Evolutionary conservation across 2,113 vertebrate species (phyloP).

Genomic region (Ivindomyrus marchei): DNA sequence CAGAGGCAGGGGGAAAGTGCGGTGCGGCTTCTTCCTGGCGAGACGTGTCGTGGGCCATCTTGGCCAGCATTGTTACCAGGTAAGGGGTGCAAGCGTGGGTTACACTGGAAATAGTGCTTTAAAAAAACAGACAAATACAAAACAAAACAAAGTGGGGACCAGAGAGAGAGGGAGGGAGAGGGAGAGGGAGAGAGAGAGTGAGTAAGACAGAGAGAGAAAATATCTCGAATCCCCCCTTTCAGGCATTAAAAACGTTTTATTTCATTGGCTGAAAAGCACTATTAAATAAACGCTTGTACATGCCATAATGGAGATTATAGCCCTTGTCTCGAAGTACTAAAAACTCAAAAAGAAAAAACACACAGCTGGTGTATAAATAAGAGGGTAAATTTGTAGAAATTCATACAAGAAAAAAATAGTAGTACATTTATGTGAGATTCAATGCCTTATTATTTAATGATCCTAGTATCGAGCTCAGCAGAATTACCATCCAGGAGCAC

Average conservation of each 20-base stretch:
- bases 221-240: neutral
- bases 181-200: conserved; percentile 21
- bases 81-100: neutral
- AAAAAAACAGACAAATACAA: neutral
- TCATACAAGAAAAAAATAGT: conserved; percentile 40
- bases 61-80: neutral
- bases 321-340: conserved; percentile 15
- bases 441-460: neutral
- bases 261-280: conserved; percentile 67
- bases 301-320: conserved; percentile 32
- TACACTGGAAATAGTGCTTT: neutral
- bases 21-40: neutral
- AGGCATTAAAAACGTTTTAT: conserved; percentile 36
- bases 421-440: neutral
- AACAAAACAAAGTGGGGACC: neutral
- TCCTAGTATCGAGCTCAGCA: neutral
- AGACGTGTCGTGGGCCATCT: neutral
- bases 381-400: conserved; percentile 45
- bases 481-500: neutral
- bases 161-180: conserved; percentile 21
- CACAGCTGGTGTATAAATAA: conserved; percentile 43
- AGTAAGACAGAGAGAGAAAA: conserved; percentile 37
- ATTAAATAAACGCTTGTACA: conserved; percentile 45
- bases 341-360: conserved; percentile 28
- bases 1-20: conserved; percentile 29